Evolutionary conservation across 1,140 invertebrate genomes (phyloP).

Genomic region (Papilio aristodemus): DNA sequence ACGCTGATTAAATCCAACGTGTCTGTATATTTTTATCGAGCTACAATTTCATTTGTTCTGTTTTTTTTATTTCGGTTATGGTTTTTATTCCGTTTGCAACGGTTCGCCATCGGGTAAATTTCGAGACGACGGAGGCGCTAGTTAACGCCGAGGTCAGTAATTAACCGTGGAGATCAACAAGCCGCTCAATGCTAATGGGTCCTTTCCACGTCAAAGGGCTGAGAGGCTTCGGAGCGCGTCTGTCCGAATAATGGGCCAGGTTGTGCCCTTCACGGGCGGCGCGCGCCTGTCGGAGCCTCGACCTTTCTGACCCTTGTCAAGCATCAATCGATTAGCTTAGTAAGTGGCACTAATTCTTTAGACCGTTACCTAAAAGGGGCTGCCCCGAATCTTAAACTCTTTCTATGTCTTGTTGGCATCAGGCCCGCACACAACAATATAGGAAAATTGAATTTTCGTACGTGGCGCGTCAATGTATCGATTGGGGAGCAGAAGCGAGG

Average conservation of each 20-base stretch:
- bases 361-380: constrained; percentile 41
- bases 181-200: constrained; percentile 72
- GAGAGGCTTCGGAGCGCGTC: constrained; percentile 72
- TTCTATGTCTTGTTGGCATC: constrained; percentile 47
- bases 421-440: constrained; percentile 52
- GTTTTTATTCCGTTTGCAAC: constrained; percentile 33
- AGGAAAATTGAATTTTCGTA: constrained; percentile 57
- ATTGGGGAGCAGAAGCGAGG: constrained; percentile 44
- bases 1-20: constrained; percentile 67
- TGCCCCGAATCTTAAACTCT: constrained; percentile 38
- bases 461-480: constrained; percentile 46
- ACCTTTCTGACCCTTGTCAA: constrained; percentile 74
- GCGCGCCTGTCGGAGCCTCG: constrained; percentile 45
- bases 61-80: constrained; percentile 43
- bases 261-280: constrained; percentile 48
- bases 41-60: constrained; percentile 41
- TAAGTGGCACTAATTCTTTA: constrained; percentile 49
- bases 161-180: constrained; percentile 73
- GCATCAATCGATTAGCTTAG: constrained; percentile 72
- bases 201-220: constrained; percentile 72
- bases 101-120: constrained; percentile 18
- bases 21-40: constrained; percentile 49
- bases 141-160: constrained; percentile 67
- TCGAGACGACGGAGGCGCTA: constrained; percentile 44
- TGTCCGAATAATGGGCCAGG: constrained; percentile 73